These are phyloP conservation scores for Epirrhoe alternata DNA, from an alignment of 2,888 invertebrate species.

Conservation along the genomic window DNA sequence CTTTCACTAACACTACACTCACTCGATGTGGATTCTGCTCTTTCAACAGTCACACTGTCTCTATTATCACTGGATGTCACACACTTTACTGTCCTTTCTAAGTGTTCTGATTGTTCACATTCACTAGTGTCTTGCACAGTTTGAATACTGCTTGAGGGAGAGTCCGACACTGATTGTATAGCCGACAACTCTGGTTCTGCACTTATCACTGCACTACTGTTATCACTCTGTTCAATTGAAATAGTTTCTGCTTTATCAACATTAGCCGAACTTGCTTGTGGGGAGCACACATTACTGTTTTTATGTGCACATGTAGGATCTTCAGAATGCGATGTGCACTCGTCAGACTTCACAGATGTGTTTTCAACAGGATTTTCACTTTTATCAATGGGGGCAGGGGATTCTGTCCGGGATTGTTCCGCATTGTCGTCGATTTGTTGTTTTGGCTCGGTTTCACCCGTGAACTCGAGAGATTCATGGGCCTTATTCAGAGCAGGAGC, in stretches of 20 bases:
- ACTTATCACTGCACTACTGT: slow-evolving; percentile 34
- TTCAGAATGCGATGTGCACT: slow-evolving; percentile 44
- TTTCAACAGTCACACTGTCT: slow-evolving; percentile 77
- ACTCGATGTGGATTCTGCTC: slow-evolving; percentile 80
- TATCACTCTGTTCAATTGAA: slow-evolving; percentile 27
- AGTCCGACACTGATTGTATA: slow-evolving; percentile 44
- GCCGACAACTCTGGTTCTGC: slow-evolving; percentile 39
- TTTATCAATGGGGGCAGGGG: slow-evolving; percentile 53
- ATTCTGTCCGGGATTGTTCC: slow-evolving; percentile 42
- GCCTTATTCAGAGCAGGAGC: slow-evolving; percentile 14
- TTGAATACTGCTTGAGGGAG: slow-evolving; percentile 69
- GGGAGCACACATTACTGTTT: slow-evolving; percentile 47
- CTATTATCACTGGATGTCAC: slow-evolving; percentile 76
- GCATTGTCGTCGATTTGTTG: slow-evolving; percentile 26
- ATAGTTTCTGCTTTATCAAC: slow-evolving; percentile 43
- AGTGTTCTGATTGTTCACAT: slow-evolving; percentile 53
- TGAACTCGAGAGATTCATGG: slow-evolving; percentile 5
- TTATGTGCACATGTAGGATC: slow-evolving; percentile 45
- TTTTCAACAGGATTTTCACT: slow-evolving; percentile 45
- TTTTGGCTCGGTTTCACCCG: slow-evolving; percentile 32
- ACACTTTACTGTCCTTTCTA: slow-evolving; percentile 72
- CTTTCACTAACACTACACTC: slow-evolving; percentile 76
- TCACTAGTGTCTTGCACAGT: slow-evolving; percentile 62
- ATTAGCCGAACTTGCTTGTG: slow-evolving; percentile 52
- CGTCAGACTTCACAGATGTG: slow-evolving; percentile 42